These are phyloP conservation scores for Danaus plexippus DNA, from an alignment of 1,140 invertebrate genomes.

Conservation along the genomic window DNA sequence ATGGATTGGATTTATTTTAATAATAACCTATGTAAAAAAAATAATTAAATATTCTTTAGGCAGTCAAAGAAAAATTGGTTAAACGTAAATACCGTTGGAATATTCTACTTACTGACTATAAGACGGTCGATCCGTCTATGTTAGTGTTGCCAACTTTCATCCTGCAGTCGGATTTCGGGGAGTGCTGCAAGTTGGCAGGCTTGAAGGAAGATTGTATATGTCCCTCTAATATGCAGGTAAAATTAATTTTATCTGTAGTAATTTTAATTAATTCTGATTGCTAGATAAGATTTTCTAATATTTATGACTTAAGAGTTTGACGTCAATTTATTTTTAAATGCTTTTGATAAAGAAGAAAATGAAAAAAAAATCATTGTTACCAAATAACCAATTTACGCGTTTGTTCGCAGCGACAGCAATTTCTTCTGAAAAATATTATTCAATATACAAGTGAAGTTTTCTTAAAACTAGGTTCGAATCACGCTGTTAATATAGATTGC, in stretches of 20 bases:
- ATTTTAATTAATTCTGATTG: too few species aligned
- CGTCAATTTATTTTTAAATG: too few species aligned
- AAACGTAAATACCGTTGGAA: conserved; percentile 56
- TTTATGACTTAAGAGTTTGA: too few species aligned
- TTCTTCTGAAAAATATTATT: conserved; percentile 36
- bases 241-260: too few species aligned
- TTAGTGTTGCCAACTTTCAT: conserved; percentile 37
- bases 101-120: conserved; percentile 53
- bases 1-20: too few species aligned
- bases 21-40: too few species aligned
- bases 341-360: too few species aligned
- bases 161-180: conserved; percentile 29
- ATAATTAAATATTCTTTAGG: conserved; percentile 23
- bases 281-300: too few species aligned
- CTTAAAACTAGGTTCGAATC: conserved; percentile 32
- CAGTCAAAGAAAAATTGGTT: conserved; percentile 54
- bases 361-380: too few species aligned
- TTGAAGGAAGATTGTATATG: conserved; percentile 40
- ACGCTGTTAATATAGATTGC: conserved; percentile 24
- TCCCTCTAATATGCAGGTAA: conserved; percentile 38
- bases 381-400: not conserved
- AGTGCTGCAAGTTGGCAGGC: conserved; percentile 49
- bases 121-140: conserved; percentile 28
- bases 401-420: conserved; percentile 38
- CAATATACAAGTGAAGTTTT: conserved; percentile 31